These are phyloP conservation scores for Theristicus caerulescens DNA, from an alignment of 2,113 vertebrate species.

Conservation along the genomic window DNA sequence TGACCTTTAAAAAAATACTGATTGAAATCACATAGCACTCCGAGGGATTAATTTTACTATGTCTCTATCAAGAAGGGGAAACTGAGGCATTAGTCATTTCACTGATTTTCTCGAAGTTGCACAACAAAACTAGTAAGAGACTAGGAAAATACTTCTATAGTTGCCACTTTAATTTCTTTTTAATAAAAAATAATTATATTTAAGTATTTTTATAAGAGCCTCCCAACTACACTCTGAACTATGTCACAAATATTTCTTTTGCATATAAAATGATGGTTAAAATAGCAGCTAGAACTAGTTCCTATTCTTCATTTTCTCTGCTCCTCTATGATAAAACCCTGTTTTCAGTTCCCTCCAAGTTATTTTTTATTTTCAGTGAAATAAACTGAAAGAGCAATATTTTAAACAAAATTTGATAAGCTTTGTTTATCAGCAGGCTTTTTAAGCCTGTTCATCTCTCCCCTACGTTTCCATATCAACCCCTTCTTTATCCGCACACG, in stretches of 20 bases:
- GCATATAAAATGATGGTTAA: too few relatives aligned
- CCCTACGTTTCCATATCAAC: background rate
- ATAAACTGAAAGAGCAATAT: background rate
- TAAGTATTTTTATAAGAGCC: background rate
- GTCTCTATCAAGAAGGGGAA: background rate
- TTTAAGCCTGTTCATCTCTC: background rate
- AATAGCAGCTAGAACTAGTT: background rate
- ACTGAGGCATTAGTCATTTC: background rate
- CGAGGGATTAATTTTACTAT: accelerated
- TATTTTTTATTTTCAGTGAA: background rate
- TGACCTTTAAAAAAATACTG: background rate
- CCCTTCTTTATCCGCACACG: background rate
- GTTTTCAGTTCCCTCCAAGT: background rate
- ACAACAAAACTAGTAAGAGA: background rate
- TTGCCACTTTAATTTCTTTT: background rate
- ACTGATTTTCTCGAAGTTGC: background rate
- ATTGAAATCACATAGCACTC: background rate
- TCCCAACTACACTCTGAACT: background rate
- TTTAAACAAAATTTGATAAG: background rate
- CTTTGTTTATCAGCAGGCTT: background rate
- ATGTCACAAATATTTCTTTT: background rate
- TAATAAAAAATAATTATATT: background rate
- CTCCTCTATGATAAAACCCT: background rate
- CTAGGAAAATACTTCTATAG: background rate
- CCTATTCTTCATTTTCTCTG: background rate